Percentiles rank a stretch among this genome's conserved stretches.
phyloP scores from a whole-genome alignment of 2,113 vertebrate species.

The Larimichthys polyactis region DNA sequence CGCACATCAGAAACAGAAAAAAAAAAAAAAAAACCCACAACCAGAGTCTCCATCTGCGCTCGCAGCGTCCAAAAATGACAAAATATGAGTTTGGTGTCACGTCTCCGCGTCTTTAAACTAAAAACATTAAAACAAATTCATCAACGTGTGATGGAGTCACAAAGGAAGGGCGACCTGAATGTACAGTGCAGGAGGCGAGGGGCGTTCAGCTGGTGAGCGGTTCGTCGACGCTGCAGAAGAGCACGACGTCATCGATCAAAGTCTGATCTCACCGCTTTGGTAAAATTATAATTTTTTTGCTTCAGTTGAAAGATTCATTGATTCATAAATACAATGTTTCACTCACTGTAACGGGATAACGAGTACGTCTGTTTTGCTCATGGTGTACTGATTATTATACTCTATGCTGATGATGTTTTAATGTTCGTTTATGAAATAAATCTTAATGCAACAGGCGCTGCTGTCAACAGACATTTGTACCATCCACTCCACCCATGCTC shows the following conservation, averaged over 20 bases:
- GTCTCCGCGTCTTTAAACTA: neutral
- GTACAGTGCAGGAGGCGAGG: neutral
- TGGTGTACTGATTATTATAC: too few relatives aligned
- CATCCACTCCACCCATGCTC: neutral
- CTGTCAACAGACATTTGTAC: neutral
- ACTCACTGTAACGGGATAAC: too few relatives aligned
- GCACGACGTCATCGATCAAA: neutral
- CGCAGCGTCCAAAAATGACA: neutral
- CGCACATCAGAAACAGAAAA: neutral
- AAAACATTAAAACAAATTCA: neutral
- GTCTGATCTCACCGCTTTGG: neutral
- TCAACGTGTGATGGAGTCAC: neutral
- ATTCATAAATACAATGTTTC: neutral
- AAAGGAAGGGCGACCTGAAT: neutral
- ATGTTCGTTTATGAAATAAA: neutral
- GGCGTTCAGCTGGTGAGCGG: slow-evolving; percentile 7
- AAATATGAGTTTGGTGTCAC: slow-evolving; percentile 7
- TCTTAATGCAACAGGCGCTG: neutral
- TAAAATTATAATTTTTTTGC: neutral
- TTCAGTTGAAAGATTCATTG: neutral
- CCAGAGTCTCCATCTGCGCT: neutral
- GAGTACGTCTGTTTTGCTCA: neutral
- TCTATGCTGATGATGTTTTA: neutral
- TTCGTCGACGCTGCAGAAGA: neutral
- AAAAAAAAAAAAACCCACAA: slow-evolving; percentile 9